Evolutionary conservation across 1,140 invertebrate species (phyloP).

Genomic region (Whitmania pigra): DNA sequence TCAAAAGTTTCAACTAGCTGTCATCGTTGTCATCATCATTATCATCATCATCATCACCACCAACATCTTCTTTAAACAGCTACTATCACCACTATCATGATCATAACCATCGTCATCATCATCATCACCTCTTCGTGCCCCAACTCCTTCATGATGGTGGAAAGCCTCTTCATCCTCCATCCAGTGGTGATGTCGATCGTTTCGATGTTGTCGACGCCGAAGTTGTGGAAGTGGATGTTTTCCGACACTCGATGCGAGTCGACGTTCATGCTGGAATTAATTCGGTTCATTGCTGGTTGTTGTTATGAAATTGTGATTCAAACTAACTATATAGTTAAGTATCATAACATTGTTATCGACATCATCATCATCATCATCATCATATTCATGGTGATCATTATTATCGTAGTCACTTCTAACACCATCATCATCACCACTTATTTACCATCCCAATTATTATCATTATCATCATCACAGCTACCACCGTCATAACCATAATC

Average conservation of each 20-base stretch:
- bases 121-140: constrained; percentile 28
- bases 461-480: background rate
- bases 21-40: background rate
- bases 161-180: constrained; percentile 29
- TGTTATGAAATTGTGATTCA: no score
- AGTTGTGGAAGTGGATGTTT: constrained; percentile 21
- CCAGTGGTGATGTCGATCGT: constrained; percentile 11
- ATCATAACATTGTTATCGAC: no score
- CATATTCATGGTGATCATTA: no score
- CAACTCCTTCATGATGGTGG: constrained; percentile 27
- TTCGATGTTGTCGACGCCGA: constrained; percentile 22
- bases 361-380: no score
- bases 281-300: no score
- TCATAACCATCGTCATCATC: constrained; percentile 21
- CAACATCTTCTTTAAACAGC: no score
- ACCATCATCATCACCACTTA: no score
- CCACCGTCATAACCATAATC: background rate
- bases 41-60: constrained; percentile 19
- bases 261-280: constrained; percentile 23
- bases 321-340: no score
- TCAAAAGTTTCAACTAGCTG: no score
- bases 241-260: constrained; percentile 20
- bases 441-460: no score
- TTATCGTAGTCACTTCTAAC: no score
- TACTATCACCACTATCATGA: constrained; percentile 21